phyloP scores from a whole-genome alignment of 2,888 invertebrate species.

The Drosophila macrothrix region DNA sequence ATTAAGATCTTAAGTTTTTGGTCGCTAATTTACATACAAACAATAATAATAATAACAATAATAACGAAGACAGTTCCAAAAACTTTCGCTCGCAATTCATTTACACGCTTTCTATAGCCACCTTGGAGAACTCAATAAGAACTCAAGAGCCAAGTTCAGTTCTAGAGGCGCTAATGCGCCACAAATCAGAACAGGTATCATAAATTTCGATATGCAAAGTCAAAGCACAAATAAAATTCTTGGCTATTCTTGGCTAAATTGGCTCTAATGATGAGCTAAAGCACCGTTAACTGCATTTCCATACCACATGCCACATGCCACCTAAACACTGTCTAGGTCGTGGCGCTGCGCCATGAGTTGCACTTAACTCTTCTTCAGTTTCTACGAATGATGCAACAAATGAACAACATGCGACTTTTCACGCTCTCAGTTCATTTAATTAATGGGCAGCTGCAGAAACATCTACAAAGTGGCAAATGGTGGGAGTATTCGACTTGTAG shows the following conservation, averaged over 20 bases:
- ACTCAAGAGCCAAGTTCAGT: constrained; percentile 21
- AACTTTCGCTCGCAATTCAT: constrained; percentile 57
- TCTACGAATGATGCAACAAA: constrained; percentile 66
- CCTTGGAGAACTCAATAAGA: too few species aligned
- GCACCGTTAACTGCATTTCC: constrained; percentile 53
- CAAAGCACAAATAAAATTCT: constrained; percentile 1
- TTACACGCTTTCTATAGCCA: constrained; percentile 55
- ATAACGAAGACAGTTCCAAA: constrained; percentile 26
- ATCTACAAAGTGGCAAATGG: not conserved
- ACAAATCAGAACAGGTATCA: constrained; percentile 48
- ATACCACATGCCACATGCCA: constrained; percentile 36
- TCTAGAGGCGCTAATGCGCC: constrained; percentile 57
- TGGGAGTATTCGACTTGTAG: not conserved
- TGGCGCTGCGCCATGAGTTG: constrained; percentile 52
- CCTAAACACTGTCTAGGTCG: constrained; percentile 48
- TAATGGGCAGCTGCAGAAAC: constrained; percentile 48
- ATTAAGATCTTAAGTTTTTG: constrained; percentile 29
- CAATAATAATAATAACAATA: constrained; percentile 61
- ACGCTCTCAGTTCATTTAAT: constrained; percentile 71
- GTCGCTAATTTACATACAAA: constrained; percentile 69
- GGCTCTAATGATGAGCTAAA: constrained; percentile 34
- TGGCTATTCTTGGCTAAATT: constrained; percentile 9
- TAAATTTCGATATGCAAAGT: constrained; percentile 33
- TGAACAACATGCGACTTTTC: constrained; percentile 70
- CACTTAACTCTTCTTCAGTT: constrained; percentile 21